Base-by-base conservation (phyloP, 2,888 invertebrate species). In the Troides aeacus region DNA sequence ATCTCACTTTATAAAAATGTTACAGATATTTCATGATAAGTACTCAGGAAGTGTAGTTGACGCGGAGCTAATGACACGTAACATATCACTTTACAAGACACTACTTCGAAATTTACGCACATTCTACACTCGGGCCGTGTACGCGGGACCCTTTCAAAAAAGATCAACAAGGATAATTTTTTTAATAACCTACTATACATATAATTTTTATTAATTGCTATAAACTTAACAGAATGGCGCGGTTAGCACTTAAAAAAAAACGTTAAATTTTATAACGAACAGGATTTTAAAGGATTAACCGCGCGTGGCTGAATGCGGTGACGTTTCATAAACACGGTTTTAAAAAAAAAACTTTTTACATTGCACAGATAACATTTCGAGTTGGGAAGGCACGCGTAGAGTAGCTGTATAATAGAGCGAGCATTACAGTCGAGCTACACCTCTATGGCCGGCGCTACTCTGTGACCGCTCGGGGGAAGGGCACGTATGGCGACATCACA, bases 231-330 rank as follows among this genome's bases (percentile, higher is more conserved):
- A 56, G 21, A 56, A 46, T 46, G 18, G 56, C 21, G 56, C 56
- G 56, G n/a, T 56, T 56, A 6, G 56, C 21, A 10, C n/a, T 56
- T 56, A 21, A 56, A 56, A 7, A 21, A 10, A 53, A 53, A 53
- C 15, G 53, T 53, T 6, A 53, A 21, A 21, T n/a, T 56, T 56
- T 56, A 56, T 56, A 56, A 56, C 56, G n/a, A 21, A 21, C n/a
- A 0, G 56, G 56, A 56, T 56, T 56, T 56, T 56, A 56, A 56
- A 56, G 56, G 56, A 56, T 56, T 56, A 56, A 53, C 53, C 46
- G 21, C n/a, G 21, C 56, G 56, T n/a, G 56, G 21, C n/a, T 56
- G 56, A 56, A 56, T 56, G 18, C n/a, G 56, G 21, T 56, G 56
- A 56, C 56, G 56, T 56, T 56, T 56, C 56, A 21, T 8, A 21